These are phyloP conservation scores for Gerosis bhagava DNA, from an alignment of 2,888 invertebrate genomes.

Conservation along the genomic window DNA sequence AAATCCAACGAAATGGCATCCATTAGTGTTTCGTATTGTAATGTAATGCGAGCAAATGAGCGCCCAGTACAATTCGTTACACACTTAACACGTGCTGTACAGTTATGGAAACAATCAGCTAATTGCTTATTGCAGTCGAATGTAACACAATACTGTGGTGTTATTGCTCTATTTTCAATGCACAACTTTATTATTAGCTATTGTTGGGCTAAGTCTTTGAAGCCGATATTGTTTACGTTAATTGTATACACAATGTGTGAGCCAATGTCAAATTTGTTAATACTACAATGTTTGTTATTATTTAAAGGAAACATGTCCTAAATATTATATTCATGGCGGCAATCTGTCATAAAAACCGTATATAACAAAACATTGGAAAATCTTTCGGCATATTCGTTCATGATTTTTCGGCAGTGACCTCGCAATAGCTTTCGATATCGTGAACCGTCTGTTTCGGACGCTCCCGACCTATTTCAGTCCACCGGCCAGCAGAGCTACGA, in stretches of 20 bases:
- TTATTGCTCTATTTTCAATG: constrained; percentile 56
- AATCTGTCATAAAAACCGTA: constrained; percentile 12
- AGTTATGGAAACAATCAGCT: constrained; percentile 64
- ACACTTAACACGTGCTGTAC: constrained; percentile 41
- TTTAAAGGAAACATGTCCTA: constrained; percentile 5
- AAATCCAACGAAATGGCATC: constrained; percentile 47
- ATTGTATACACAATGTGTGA: constrained; percentile 16
- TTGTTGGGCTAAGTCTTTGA: constrained; percentile 23
- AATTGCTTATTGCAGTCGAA: constrained; percentile 48
- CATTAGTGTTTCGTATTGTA: constrained; percentile 41
- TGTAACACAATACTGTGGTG: constrained; percentile 45
- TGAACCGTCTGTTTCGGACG: constrained; percentile 75
- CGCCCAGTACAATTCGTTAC: constrained; percentile 29
- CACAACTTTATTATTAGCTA: constrained; percentile 49
- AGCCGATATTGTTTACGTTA: constrained; percentile 18
- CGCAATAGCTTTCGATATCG: constrained; percentile 72
- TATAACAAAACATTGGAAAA: constrained; percentile 19
- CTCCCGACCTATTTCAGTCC: constrained; percentile 79
- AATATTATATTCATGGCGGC: background rate
- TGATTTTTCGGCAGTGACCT: constrained; percentile 74
- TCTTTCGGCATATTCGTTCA: constrained; percentile 43
- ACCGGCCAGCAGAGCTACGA: constrained; percentile 66
- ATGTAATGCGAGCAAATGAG: constrained; percentile 29
- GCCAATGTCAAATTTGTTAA: constrained; percentile 21
- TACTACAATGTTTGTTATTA: constrained; percentile 4